phyloP scores from a whole-genome alignment of 2,888 invertebrate genomes.

The Cinara cedri region DNA sequence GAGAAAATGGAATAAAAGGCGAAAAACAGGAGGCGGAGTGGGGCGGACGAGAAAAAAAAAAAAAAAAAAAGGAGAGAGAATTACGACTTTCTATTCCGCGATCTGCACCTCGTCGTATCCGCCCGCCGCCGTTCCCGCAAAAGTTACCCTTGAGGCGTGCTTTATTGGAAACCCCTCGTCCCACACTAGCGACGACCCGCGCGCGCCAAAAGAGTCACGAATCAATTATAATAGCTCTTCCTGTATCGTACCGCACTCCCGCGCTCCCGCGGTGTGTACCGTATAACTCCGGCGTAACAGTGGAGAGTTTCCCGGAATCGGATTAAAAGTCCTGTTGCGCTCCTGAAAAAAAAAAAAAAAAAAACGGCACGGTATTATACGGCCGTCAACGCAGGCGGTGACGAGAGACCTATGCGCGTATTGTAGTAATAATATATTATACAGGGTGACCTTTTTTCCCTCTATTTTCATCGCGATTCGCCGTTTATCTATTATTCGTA shows the following conservation, averaged over 20 bases:
- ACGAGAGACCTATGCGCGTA: no score
- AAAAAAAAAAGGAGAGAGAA: conserved; percentile 23
- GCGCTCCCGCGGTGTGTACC: no score
- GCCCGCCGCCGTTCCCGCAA: no score
- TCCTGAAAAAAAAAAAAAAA: neutral
- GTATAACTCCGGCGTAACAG: neutral
- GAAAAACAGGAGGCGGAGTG: neutral
- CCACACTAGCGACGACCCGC: neutral
- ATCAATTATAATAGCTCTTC: conserved; percentile 45
- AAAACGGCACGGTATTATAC: no score
- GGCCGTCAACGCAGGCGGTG: no score
- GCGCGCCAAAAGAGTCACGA: conserved; percentile 35
- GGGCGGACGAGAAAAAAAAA: neutral
- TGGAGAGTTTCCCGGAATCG: neutral
- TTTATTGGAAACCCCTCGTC: conserved; percentile 27
- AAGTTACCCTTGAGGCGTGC: conserved; percentile 15
- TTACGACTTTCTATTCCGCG: conserved; percentile 38
- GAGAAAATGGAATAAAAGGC: conserved; percentile 54
- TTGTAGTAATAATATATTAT: no score
- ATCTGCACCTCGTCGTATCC: neutral
- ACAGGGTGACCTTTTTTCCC: no score
- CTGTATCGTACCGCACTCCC: neutral
- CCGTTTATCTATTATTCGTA: no score
- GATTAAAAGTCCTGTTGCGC: conserved; percentile 50
- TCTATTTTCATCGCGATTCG: no score